Conservation (phyloP, 1,140 invertebrate species). For the Andricus grossulariae region DNA sequence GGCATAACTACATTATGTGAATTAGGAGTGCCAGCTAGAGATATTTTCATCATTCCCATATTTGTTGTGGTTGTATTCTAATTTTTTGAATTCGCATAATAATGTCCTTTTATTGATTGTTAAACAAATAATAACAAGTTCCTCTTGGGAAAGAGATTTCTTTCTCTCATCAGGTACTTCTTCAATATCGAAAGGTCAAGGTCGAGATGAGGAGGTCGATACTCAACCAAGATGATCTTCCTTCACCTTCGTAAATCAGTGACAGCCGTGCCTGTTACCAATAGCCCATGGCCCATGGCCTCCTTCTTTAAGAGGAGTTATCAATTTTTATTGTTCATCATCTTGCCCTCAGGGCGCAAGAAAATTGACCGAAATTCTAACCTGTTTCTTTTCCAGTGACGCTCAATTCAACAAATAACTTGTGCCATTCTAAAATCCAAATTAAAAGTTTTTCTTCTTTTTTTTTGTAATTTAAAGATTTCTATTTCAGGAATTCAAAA, state of each 20-base stretch:
- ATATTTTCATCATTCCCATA: no score
- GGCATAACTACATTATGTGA: no score
- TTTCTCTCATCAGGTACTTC: constrained; percentile 14
- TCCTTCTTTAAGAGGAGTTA: neutral
- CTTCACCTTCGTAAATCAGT: neutral
- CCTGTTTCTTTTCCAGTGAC: neutral
- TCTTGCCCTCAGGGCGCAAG: neutral
- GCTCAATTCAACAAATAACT: neutral
- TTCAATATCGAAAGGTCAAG: constrained; percentile 10
- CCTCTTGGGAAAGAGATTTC: constrained; percentile 11
- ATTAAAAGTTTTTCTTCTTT: no score
- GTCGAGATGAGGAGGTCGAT: constrained; percentile 22
- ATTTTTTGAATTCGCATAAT: no score
- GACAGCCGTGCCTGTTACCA: neutral
- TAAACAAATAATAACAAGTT: neutral
- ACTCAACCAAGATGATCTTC: constrained; percentile 4
- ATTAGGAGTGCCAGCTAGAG: no score
- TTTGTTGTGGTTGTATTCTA: no score
- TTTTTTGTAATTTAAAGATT: no score
- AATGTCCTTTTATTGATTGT: neutral
- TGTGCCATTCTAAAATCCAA: no score
- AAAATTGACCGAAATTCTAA: neutral
- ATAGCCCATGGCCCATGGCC: neutral
- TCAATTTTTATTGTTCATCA: neutral
- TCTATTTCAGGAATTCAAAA: no score